Evolutionary conservation across 2,113 vertebrate genomes (phyloP).

Genomic region (Paradoxurus hermaphroditus): DNA sequence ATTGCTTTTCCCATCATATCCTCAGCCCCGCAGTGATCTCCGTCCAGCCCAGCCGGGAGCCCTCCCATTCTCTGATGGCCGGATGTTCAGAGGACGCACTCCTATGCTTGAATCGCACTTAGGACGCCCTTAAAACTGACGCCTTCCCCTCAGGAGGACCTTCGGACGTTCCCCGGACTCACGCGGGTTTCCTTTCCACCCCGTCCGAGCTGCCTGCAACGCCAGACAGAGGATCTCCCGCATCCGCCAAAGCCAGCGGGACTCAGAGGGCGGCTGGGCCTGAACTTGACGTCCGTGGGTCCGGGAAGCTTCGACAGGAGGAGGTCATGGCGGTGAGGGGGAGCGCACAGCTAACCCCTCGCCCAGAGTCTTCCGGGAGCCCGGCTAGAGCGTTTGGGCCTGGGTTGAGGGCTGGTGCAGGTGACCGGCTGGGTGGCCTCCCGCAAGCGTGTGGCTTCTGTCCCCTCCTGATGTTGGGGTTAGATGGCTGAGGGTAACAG

Average conservation of each 20-base stretch:
- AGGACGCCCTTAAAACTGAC: not conserved
- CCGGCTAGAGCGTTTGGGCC: not conserved
- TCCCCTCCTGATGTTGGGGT: not conserved
- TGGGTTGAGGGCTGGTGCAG: not conserved
- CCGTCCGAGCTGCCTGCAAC: too few species aligned
- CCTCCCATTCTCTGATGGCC: not conserved
- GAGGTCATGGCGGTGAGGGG: not conserved
- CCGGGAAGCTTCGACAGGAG: not conserved
- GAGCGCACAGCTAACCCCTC: not conserved
- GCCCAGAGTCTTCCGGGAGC: not conserved
- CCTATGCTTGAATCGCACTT: constrained; percentile 1
- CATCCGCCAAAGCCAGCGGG: rapidly evolving
- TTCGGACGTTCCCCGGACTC: not conserved
- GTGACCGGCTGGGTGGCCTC: rapidly evolving
- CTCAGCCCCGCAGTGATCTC: rapidly evolving
- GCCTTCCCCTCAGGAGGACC: constrained; percentile 9
- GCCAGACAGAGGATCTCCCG: not conserved
- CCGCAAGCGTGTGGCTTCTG: not conserved
- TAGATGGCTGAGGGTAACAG: not conserved
- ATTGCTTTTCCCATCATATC: not conserved
- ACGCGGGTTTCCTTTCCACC: not conserved
- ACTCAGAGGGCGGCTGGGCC: not conserved
- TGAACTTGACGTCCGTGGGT: not conserved
- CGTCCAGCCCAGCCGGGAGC: not conserved
- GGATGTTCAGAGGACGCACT: not conserved